phyloP scores from a whole-genome alignment of 1,140 invertebrate species.

The Caenorhabditis elegans region WBcel235 BX284606.5:11644001-11644500 shows the following conservation, averaged over 20 bases:
- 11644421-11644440: background rate
- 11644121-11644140: slow-evolving; percentile 6
- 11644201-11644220: background rate
- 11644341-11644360: too few relatives aligned
- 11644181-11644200: background rate
- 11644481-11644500: background rate
- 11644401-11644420: background rate
- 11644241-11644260: background rate
- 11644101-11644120: background rate
- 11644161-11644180: background rate
- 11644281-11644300: background rate
- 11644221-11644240: background rate
- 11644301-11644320: too few relatives aligned
- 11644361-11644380: slow-evolving; percentile 7
- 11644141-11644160: background rate
- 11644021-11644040: slow-evolving; percentile 8
- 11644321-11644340: too few relatives aligned
- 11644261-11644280: too few relatives aligned
- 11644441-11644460: slow-evolving; percentile 23
- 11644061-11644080: background rate
- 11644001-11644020: slow-evolving; percentile 1
- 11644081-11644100: background rate
- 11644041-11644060: slow-evolving; percentile 2
- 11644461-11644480: slow-evolving; percentile 17
- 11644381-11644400: background rate